Evolutionary conservation across 1,140 invertebrate genomes (phyloP).

Genomic region (Bilobella aurantiaca): DNA sequence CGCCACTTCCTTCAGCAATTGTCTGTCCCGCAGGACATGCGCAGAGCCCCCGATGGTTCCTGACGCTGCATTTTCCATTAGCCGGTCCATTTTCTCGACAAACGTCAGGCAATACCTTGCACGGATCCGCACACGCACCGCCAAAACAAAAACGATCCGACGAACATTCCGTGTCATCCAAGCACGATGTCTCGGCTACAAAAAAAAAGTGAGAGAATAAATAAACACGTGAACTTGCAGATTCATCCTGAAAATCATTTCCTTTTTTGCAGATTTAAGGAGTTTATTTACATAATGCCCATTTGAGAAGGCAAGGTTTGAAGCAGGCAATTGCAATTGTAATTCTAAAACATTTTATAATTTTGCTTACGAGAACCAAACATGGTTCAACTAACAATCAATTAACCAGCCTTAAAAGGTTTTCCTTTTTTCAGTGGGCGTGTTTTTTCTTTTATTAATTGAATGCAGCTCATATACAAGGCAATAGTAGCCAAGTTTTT

Average conservation of each 20-base stretch:
- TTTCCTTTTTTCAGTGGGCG: too few species aligned
- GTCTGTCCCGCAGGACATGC: constrained; percentile 32
- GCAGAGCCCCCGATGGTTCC: constrained; percentile 36
- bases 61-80: constrained; percentile 34
- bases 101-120: constrained; percentile 35
- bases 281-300: too few species aligned
- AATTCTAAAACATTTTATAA: too few species aligned
- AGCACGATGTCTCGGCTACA: constrained; percentile 29
- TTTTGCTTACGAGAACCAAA: too few species aligned
- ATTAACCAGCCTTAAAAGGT: too few species aligned
- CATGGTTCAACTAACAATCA: too few species aligned
- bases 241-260: neutral
- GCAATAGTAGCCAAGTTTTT: too few species aligned
- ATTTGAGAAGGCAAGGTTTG: too few species aligned
- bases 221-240: neutral
- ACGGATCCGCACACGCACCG: constrained; percentile 36
- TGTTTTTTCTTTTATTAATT: too few species aligned
- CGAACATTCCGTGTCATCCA: constrained; percentile 34
- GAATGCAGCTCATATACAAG: too few species aligned
- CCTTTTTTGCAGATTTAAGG: neutral
- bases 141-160: constrained; percentile 35
- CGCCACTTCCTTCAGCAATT: constrained; percentile 25
- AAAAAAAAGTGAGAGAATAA: constrained; percentile 10
- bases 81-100: constrained; percentile 24
- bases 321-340: too few species aligned